Conservation (phyloP, 2,113 vertebrate genomes). For the Cynoglossus semilaevis region DNA sequence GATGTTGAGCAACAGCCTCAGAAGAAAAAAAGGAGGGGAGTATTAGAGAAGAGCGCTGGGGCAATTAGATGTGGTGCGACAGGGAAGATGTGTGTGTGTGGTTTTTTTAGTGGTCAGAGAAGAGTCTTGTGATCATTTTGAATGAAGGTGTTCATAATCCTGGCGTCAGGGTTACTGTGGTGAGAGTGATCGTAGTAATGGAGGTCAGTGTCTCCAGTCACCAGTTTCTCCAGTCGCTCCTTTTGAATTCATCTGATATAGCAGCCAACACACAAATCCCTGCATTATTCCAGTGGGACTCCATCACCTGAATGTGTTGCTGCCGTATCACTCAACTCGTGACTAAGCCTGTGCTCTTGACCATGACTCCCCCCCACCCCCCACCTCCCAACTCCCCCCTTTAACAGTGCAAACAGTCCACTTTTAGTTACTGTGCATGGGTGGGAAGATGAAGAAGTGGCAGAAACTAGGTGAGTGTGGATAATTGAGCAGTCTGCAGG, state of each 20-base stretch:
- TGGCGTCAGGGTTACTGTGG: slow-evolving; percentile 27
- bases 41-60: slow-evolving; percentile 12
- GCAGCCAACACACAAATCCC: slow-evolving; percentile 18
- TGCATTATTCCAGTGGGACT: slow-evolving; percentile 37
- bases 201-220: slow-evolving; percentile 38
- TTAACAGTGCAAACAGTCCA: slow-evolving; percentile 46
- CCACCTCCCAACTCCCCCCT: slow-evolving; percentile 42
- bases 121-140: slow-evolving; percentile 57
- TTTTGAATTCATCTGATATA: slow-evolving; percentile 40
- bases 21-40: slow-evolving; percentile 26
- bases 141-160: slow-evolving; percentile 52
- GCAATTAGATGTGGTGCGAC: slow-evolving; percentile 3
- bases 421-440: slow-evolving; percentile 33
- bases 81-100: too few relatives aligned
- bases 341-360: slow-evolving; percentile 50
- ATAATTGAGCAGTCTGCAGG: slow-evolving; percentile 67
- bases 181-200: slow-evolving; percentile 52
- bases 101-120: slow-evolving; percentile 5
- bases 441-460: slow-evolving; percentile 27
- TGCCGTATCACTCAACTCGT: slow-evolving; percentile 42
- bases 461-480: slow-evolving; percentile 65
- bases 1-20: slow-evolving; percentile 44
- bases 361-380: slow-evolving; percentile 50
- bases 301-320: slow-evolving; percentile 42
- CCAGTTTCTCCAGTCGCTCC: slow-evolving; percentile 36